Evolutionary conservation across 2,797 vertebrate species (phyloP).

Genomic region (Melanotaenia pygmaea): DNA sequence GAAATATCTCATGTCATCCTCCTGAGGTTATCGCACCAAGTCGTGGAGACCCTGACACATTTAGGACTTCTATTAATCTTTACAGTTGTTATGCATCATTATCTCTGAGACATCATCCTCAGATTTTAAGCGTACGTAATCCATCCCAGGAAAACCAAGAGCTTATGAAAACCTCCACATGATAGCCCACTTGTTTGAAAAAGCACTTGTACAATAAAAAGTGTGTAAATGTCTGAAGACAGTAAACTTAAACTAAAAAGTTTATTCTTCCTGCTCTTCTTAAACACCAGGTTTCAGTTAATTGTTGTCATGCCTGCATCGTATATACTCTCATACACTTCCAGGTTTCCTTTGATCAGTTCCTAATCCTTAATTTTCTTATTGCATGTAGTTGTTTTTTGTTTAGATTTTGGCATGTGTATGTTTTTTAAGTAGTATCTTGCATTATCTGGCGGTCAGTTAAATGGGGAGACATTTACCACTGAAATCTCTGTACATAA

Average conservation of each 20-base stretch:
- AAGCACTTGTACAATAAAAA: background rate
- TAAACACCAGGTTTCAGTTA: background rate
- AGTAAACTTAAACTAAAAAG: background rate
- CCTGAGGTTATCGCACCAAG: slow-evolving; percentile 7
- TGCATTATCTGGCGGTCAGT: too few species aligned
- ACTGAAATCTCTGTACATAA: too few species aligned
- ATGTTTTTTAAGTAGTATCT: too few species aligned
- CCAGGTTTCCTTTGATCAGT: background rate
- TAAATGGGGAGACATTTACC: too few species aligned
- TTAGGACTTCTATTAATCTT: slow-evolving; percentile 8
- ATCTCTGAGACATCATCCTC: background rate
- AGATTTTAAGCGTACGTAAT: slow-evolving; percentile 3
- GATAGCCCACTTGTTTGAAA: background rate
- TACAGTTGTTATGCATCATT: background rate
- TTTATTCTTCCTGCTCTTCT: background rate
- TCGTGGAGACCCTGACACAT: background rate
- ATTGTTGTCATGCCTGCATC: too few species aligned
- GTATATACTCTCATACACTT: too few species aligned
- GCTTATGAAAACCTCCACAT: background rate
- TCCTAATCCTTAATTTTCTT: background rate
- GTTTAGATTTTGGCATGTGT: too few species aligned
- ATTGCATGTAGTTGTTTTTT: background rate
- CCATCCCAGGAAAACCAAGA: background rate
- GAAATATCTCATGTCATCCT: background rate
- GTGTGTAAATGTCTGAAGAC: background rate